These are phyloP conservation scores for Sylvietta virens DNA, from an alignment of 2,113 vertebrate species.

Conservation along the genomic window DNA sequence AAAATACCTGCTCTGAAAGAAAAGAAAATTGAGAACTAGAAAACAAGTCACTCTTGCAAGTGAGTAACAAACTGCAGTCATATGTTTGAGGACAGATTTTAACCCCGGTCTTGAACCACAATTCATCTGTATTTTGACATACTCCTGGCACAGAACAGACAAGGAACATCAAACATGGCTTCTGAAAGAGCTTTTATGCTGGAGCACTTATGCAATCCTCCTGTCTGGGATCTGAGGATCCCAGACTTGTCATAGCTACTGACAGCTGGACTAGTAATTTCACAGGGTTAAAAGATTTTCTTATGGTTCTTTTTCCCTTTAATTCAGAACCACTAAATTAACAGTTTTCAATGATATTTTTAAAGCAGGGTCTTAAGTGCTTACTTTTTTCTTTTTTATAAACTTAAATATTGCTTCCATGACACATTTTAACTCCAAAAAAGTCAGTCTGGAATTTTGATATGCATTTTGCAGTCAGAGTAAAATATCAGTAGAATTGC, in stretches of 20 bases:
- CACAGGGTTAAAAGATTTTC: neutral
- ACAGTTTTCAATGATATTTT: neutral
- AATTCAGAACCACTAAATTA: neutral
- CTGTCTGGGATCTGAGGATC: neutral
- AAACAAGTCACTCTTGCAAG: conserved; percentile 5
- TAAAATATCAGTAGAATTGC: neutral
- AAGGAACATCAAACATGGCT: neutral
- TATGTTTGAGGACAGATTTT: neutral
- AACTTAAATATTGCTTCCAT: neutral
- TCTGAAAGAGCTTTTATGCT: neutral
- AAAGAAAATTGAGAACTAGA: neutral
- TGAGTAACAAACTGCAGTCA: neutral
- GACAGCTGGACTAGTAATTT: neutral
- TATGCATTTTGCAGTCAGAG: neutral
- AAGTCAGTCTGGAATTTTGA: neutral
- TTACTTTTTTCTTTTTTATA: neutral
- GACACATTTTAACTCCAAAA: neutral
- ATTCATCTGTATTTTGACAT: neutral
- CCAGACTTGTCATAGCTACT: neutral
- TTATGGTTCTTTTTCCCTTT: neutral
- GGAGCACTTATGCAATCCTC: neutral
- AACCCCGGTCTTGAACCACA: neutral
- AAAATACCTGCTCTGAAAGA: neutral
- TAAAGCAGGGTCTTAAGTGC: neutral
- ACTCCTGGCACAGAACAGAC: neutral